Evolutionary conservation across 2,888 invertebrate species (phyloP).

Genomic region (Branchipolynoe longqiensis): DNA sequence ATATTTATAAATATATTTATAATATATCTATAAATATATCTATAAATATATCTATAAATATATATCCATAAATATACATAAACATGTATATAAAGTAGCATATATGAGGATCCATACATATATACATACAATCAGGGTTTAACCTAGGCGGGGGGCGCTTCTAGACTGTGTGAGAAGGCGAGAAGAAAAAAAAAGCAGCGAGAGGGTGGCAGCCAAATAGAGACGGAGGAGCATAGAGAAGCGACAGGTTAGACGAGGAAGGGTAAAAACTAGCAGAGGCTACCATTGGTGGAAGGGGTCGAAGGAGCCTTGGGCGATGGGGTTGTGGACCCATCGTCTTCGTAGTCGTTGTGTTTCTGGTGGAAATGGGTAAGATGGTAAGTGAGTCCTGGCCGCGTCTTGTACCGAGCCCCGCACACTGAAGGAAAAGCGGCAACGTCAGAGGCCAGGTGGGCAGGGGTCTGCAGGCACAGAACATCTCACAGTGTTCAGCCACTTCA

Average conservation of each 20-base stretch:
- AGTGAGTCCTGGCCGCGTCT: constrained; percentile 96
- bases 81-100: too few species aligned
- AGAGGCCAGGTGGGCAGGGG: background rate
- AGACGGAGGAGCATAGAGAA: background rate
- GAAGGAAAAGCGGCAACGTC: constrained; percentile 81
- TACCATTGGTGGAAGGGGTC: constrained; percentile 58
- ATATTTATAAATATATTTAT: too few species aligned
- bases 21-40: too few species aligned
- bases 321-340: constrained; percentile 58
- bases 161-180: too few species aligned
- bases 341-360: constrained; percentile 61
- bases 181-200: background rate
- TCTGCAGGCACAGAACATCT: background rate
- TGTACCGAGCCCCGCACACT: constrained; percentile 98
- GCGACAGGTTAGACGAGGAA: constrained; percentile 30
- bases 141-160: too few species aligned
- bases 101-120: too few species aligned
- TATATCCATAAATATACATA: too few species aligned
- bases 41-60: too few species aligned
- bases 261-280: constrained; percentile 49
- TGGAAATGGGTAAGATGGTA: constrained; percentile 97
- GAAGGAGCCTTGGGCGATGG: constrained; percentile 52
- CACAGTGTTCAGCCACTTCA: background rate
- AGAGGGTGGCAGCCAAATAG: background rate
- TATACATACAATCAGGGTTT: too few species aligned